These are phyloP conservation scores for Watsonalla binaria DNA, from an alignment of 2,888 invertebrate genomes.

Conservation along the genomic window DNA sequence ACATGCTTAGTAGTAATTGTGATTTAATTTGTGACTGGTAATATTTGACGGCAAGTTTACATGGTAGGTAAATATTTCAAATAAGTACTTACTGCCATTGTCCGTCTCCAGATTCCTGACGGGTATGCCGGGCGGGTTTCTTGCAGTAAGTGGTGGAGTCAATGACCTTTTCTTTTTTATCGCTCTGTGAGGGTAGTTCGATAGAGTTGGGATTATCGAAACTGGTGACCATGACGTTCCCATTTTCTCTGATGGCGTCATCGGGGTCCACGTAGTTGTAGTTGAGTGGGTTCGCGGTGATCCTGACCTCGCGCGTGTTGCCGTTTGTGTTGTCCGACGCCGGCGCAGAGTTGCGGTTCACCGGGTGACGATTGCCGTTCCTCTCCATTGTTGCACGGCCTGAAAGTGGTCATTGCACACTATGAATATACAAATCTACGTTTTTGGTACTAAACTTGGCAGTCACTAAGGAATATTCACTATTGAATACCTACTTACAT, in stretches of 20 bases:
- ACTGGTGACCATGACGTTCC: constrained; percentile 80
- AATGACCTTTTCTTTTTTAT: constrained; percentile 60
- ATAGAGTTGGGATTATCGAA: constrained; percentile 87
- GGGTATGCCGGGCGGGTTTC: constrained; percentile 65
- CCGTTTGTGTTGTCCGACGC: constrained; percentile 48
- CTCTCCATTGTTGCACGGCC: constrained; percentile 81
- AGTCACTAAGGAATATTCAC: too few species aligned
- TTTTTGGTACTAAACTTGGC: neutral
- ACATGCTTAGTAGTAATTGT: too few species aligned
- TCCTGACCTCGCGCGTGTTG: constrained; percentile 81
- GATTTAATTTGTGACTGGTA: too few species aligned
- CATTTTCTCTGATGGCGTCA: constrained; percentile 76
- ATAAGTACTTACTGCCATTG: constrained; percentile 73
- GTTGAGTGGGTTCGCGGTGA: constrained; percentile 88
- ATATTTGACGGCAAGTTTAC: too few species aligned
- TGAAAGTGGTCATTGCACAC: constrained; percentile 34
- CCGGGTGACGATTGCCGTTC: constrained; percentile 68
- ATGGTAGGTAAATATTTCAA: constrained; percentile 18
- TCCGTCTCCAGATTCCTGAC: constrained; percentile 62
- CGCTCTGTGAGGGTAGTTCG: constrained; percentile 80
- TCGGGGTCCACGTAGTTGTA: constrained; percentile 83
- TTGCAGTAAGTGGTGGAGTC: constrained; percentile 87
- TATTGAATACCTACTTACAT: too few species aligned
- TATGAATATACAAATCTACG: neutral
- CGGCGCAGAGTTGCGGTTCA: constrained; percentile 57